A percentile compares a stretch with the other conserved stretches of the same genome.
These are phyloP conservation scores for Nasonovia ribisnigri DNA, from an alignment of 2,888 invertebrate species.

Conservation along the genomic window DNA sequence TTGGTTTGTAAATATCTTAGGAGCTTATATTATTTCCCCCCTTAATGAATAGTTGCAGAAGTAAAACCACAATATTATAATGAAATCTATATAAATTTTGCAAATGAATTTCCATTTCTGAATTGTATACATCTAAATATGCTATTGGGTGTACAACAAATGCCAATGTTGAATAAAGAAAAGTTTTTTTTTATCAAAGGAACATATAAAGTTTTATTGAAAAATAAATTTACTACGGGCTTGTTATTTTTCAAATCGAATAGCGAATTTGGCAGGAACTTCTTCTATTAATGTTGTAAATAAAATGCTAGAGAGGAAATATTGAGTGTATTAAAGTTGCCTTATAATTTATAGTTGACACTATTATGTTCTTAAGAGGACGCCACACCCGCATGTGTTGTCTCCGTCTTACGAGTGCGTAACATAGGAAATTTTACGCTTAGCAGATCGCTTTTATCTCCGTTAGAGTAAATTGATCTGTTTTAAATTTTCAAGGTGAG, in stretches of 20 bases:
- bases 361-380: slow-evolving; percentile 21
- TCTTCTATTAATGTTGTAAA: slow-evolving; percentile 5
- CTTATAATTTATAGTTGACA: slow-evolving; percentile 23
- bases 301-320: slow-evolving; percentile 30
- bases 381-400: too few species aligned
- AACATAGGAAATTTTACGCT: too few species aligned
- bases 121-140: not conserved
- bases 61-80: not conserved
- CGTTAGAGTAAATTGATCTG: too few species aligned
- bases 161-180: not conserved
- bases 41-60: not conserved
- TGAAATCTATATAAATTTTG: not conserved
- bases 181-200: slow-evolving; percentile 26
- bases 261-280: slow-evolving; percentile 45
- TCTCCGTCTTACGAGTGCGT: too few species aligned
- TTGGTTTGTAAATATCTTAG: not conserved
- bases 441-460: too few species aligned
- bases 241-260: slow-evolving; percentile 44
- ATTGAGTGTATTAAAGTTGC: slow-evolving; percentile 34
- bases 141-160: not conserved
- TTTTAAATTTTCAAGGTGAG: too few species aligned
- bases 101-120: not conserved
- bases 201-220: slow-evolving; percentile 21
- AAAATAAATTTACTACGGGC: slow-evolving; percentile 34
- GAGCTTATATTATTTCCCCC: not conserved